These are phyloP conservation scores for Poecile atricapillus DNA, from an alignment of 2,113 vertebrate species.

Conservation along the genomic window DNA sequence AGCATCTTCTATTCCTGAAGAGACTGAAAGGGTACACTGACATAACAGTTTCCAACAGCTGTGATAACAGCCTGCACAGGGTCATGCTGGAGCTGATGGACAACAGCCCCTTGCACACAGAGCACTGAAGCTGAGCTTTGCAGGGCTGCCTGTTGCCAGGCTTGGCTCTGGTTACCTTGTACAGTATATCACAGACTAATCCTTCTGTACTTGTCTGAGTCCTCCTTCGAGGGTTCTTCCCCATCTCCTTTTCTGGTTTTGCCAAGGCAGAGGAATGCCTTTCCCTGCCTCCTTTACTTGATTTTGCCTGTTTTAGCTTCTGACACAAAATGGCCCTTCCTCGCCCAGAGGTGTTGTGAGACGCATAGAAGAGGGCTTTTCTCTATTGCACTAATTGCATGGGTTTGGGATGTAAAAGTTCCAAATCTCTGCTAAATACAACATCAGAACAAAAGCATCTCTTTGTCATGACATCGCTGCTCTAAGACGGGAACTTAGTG, in stretches of 20 bases:
- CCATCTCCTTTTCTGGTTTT: conserved; percentile 37
- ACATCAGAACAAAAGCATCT: background rate
- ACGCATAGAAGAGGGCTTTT: background rate
- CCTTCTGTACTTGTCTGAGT: background rate
- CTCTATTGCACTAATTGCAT: background rate
- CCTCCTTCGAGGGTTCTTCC: background rate
- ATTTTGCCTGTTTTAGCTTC: background rate
- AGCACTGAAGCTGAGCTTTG: background rate
- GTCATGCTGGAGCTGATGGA: conserved; percentile 43
- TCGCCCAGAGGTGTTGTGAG: background rate
- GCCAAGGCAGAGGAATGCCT: conserved; percentile 4
- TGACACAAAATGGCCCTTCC: background rate
- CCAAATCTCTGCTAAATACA: background rate
- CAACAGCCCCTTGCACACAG: conserved; percentile 45
- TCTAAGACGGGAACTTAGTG: background rate
- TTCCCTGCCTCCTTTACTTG: background rate
- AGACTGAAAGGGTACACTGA: conserved; percentile 53
- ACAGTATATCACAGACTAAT: background rate
- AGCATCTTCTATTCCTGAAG: conserved; percentile 51
- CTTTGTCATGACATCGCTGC: background rate
- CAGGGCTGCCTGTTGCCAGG: background rate
- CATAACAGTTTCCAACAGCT: conserved; percentile 72
- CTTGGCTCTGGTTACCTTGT: conserved; percentile 1
- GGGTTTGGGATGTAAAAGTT: background rate
- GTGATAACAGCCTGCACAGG: conserved; percentile 47